Conservation (phyloP, 2,888 invertebrate genomes). For the Eupsilia transversa region DNA sequence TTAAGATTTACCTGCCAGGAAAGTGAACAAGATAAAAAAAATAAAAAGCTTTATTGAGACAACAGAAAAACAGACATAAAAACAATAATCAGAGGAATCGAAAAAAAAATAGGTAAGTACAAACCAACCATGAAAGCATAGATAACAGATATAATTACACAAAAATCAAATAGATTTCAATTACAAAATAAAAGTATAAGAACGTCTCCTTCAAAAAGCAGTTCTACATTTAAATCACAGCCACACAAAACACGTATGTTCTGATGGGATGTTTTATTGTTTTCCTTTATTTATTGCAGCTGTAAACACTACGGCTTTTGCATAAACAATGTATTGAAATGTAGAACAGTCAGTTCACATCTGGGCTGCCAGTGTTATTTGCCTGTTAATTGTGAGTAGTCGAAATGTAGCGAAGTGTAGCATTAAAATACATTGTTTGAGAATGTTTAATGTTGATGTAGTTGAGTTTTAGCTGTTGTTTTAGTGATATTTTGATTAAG, state of each 20-base stretch:
- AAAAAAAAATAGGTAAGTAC: background rate
- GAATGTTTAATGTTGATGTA: constrained; percentile 9
- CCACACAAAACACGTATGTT: constrained; percentile 42
- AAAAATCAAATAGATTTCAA: background rate
- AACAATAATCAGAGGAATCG: constrained; percentile 3
- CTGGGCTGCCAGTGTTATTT: constrained; percentile 46
- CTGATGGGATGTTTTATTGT: constrained; percentile 60
- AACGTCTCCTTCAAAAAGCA: constrained; percentile 13
- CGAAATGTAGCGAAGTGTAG: constrained; percentile 23
- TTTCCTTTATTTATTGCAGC: constrained; percentile 58
- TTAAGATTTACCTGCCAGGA: background rate
- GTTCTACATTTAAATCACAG: constrained; percentile 37
- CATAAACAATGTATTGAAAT: constrained; percentile 55
- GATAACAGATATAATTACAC: background rate
- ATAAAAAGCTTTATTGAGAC: background rate
- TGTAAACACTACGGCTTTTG: constrained; percentile 54
- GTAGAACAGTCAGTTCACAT: constrained; percentile 49
- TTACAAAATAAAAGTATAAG: background rate
- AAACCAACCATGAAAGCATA: background rate
- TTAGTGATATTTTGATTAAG: background rate
- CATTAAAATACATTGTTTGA: constrained; percentile 37
- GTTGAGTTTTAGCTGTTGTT: background rate
- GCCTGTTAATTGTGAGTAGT: constrained; percentile 37
- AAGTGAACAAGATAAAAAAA: background rate
- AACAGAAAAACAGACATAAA: background rate